Evolutionary conservation across 2,113 vertebrate genomes (phyloP).

Genomic region (Archocentrus centrarchus): DNA sequence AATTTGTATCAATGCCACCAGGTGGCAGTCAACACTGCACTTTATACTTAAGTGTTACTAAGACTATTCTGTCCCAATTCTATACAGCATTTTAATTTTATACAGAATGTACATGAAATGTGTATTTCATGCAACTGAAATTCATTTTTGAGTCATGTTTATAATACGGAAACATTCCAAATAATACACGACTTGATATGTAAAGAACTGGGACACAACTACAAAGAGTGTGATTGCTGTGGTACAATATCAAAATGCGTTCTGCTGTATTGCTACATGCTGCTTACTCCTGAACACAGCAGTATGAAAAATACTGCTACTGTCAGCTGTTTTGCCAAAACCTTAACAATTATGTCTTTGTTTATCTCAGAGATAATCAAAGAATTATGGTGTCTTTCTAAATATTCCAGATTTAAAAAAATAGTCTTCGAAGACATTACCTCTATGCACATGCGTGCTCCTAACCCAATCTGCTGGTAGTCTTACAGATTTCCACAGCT

Average conservation of each 20-base stretch:
- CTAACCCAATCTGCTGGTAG: not conserved
- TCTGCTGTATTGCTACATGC: not conserved
- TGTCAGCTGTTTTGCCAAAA: not conserved
- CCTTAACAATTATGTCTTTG: not conserved
- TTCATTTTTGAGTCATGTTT: too few species aligned
- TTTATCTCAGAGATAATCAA: not conserved
- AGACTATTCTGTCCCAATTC: not conserved
- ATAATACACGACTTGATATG: not conserved
- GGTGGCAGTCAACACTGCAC: slow-evolving; percentile 38
- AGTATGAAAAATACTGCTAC: not conserved
- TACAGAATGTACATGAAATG: not conserved
- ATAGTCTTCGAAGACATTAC: not conserved
- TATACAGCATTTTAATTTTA: too few species aligned
- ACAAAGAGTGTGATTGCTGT: slow-evolving; percentile 5
- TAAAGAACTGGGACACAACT: slow-evolving; percentile 3
- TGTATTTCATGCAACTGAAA: too few species aligned
- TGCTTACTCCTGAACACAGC: not conserved
- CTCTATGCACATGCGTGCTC: not conserved
- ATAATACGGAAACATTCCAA: not conserved
- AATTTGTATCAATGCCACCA: slow-evolving; percentile 32
- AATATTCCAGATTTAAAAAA: not conserved
- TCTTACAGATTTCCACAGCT: not conserved
- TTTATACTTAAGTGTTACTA: not conserved
- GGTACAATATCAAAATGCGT: not conserved
- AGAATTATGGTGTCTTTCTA: not conserved